Conservation (phyloP, 1,140 invertebrate genomes). For the Pogonus chalceus region DNA sequence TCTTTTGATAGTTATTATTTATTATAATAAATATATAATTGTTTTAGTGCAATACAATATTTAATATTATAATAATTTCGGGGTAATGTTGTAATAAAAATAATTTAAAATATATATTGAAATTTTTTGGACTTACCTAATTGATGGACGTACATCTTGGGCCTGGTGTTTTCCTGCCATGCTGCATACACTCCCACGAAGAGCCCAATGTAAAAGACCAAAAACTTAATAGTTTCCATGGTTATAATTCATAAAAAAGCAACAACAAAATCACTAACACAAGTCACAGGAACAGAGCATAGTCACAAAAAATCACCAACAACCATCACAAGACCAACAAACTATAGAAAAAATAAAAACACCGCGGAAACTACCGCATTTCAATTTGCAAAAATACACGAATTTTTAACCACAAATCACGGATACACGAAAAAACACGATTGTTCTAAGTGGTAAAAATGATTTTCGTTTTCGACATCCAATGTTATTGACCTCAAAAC, state of each 20-base stretch:
- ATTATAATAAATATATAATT: too few species aligned
- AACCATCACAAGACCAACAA: conserved; percentile 8
- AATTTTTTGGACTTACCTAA: conserved; percentile 75
- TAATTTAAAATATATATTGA: too few species aligned
- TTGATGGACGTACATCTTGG: conserved; percentile 72
- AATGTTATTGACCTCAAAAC: too few species aligned
- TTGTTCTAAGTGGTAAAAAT: too few species aligned
- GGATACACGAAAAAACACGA: too few species aligned
- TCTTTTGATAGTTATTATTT: too few species aligned
- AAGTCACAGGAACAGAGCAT: conserved; percentile 21
- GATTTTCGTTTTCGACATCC: too few species aligned
- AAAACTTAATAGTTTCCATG: conserved; percentile 14
- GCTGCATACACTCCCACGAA: conserved; percentile 32
- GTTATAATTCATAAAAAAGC: conserved; percentile 5
- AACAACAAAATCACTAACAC: conserved; percentile 19
- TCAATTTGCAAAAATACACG: not conserved
- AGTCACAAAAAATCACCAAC: not conserved
- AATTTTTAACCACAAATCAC: not conserved
- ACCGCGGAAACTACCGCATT: not conserved
- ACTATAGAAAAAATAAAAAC: conserved; percentile 11
- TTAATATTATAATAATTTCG: too few species aligned
- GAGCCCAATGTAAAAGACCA: conserved; percentile 22
- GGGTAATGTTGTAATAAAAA: too few species aligned
- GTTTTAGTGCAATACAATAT: too few species aligned
- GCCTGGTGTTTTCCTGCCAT: conserved; percentile 78